phyloP scores from a whole-genome alignment of 2,888 invertebrate genomes.

The Frankliniella fusca region DNA sequence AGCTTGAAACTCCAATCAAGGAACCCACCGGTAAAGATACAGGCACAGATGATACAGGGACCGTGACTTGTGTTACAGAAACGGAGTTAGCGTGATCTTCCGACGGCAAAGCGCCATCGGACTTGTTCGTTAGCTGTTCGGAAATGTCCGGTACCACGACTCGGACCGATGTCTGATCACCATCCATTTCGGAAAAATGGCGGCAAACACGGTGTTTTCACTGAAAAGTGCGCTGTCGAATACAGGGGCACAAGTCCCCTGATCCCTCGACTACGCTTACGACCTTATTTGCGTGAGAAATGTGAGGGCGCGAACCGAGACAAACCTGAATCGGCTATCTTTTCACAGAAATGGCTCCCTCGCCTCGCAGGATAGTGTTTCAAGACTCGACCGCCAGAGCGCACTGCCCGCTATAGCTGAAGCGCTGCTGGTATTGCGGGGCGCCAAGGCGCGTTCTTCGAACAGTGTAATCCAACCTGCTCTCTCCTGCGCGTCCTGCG shows the following conservation, averaged over 20 bases:
- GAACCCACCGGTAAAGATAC: slow-evolving; percentile 75
- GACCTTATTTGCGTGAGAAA: background rate
- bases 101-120: slow-evolving; percentile 44
- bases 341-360: slow-evolving; percentile 23
- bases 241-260: background rate
- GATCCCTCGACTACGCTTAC: background rate
- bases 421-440: background rate
- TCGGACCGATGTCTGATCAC: slow-evolving; percentile 49
- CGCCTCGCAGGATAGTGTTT: background rate
- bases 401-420: background rate
- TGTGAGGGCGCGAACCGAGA: background rate
- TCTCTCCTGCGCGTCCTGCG: no score
- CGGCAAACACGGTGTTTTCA: background rate
- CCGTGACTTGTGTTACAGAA: slow-evolving; percentile 44
- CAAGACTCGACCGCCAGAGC: slow-evolving; percentile 9
- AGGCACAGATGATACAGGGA: slow-evolving; percentile 49
- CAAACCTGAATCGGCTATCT: slow-evolving; percentile 6
- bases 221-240: background rate
- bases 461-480: background rate
- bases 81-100: slow-evolving; percentile 33
- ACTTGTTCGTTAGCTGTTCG: slow-evolving; percentile 51
- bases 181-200: slow-evolving; percentile 22
- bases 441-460: background rate
- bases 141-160: slow-evolving; percentile 54
- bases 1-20: slow-evolving; percentile 58